Evolutionary conservation across 2,113 vertebrate species (phyloP).

Genomic region (Mola mola): DNA sequence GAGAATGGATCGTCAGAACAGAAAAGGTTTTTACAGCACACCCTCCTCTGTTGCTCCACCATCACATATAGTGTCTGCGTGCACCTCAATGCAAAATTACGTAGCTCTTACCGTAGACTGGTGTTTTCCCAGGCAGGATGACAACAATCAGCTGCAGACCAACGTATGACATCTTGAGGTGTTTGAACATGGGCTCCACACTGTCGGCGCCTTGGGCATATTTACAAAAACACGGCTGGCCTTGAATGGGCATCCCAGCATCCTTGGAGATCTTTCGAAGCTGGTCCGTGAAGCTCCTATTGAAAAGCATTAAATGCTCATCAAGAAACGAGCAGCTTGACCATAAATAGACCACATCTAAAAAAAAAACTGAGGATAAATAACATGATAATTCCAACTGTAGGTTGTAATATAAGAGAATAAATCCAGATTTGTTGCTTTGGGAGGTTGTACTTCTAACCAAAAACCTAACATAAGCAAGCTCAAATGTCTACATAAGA

Average conservation of each 20-base stretch:
- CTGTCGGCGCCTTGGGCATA: constrained; percentile 98
- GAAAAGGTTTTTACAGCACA: no score
- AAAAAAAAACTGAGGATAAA: no score
- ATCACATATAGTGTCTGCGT: no score
- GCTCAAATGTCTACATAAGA: no score
- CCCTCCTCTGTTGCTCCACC: no score
- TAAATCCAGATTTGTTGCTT: no score
- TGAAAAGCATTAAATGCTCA: background rate
- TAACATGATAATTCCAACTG: no score
- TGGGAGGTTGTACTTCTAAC: no score
- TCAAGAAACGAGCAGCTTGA: background rate
- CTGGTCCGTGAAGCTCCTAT: constrained; percentile 98
- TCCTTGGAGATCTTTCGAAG: constrained; percentile 99
- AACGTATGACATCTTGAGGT: constrained; percentile 97
- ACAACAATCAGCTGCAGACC: constrained; percentile 98
- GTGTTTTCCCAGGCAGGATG: constrained; percentile 96
- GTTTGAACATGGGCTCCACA: constrained; percentile 99
- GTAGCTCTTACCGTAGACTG: constrained; percentile 95
- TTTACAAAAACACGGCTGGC: constrained; percentile 98
- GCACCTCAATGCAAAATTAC: no score
- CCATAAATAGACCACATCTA: no score
- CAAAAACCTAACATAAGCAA: no score
- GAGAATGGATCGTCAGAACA: background rate
- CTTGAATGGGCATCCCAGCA: constrained; percentile 98
- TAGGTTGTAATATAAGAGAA: no score